phyloP scores from a whole-genome alignment of 2,888 invertebrate genomes.

The Drosophila macrothrix region DNA sequence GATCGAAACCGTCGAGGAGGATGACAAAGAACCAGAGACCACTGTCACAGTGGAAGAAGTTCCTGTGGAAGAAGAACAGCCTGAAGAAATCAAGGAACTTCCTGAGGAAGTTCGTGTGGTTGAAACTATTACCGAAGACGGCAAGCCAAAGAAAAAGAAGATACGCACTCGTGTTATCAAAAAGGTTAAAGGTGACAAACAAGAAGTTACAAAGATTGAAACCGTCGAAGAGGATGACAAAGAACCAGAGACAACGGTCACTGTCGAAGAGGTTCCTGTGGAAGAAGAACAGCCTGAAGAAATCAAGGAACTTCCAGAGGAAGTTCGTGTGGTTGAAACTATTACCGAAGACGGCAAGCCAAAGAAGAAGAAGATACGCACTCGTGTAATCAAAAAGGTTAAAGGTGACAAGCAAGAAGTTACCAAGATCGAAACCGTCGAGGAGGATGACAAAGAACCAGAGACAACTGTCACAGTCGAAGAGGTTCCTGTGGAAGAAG shows the following conservation, averaged over 20 bases:
- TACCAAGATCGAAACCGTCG: conserved; percentile 28
- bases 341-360: conserved; percentile 24
- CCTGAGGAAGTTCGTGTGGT: conserved; percentile 25
- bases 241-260: conserved; percentile 30
- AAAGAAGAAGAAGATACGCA: conserved; percentile 24
- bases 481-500: conserved; percentile 1
- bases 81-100: conserved; percentile 17
- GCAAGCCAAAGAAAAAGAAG: conserved; percentile 31
- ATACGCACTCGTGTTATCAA: conserved; percentile 34
- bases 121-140: conserved; percentile 19
- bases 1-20: conserved; percentile 28
- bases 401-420: conserved; percentile 26
- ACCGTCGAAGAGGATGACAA: conserved; percentile 38
- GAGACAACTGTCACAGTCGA: conserved; percentile 15
- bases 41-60: conserved; percentile 22
- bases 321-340: conserved; percentile 26
- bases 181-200: conserved; percentile 37
- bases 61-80: conserved; percentile 13
- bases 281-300: conserved; percentile 24
- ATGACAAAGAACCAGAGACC: conserved; percentile 25
- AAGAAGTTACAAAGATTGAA: conserved; percentile 41
- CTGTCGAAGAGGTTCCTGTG: conserved; percentile 22
- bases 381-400: conserved; percentile 24
- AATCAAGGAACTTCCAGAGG: conserved; percentile 27
- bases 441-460: conserved; percentile 17